Conservation (phyloP, 2,888 invertebrate species). For the Mellilla xanthometata region DNA sequence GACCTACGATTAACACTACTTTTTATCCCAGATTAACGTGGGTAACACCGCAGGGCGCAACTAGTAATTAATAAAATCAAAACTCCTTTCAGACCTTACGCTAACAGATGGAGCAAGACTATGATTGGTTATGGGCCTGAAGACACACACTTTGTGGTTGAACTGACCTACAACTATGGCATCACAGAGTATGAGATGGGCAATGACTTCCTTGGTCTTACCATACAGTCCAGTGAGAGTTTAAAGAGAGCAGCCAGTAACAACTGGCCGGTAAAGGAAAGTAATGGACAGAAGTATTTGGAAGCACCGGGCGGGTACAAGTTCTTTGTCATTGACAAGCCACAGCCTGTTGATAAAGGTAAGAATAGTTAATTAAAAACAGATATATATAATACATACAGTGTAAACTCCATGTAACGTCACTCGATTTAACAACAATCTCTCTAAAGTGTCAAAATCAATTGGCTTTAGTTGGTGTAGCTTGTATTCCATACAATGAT, state of each 20-base stretch:
- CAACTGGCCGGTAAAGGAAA: constrained; percentile 88
- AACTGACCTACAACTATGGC: constrained; percentile 98
- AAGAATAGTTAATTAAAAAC: constrained; percentile 14
- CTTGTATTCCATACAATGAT: too few relatives aligned
- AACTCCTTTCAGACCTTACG: constrained; percentile 96
- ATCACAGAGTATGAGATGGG: constrained; percentile 93
- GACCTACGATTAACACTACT: too few relatives aligned
- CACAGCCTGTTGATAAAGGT: constrained; percentile 86
- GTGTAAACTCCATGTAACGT: too few relatives aligned
- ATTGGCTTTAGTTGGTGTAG: too few relatives aligned
- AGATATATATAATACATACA: too few relatives aligned
- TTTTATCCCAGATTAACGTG: too few relatives aligned
- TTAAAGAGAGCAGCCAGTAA: constrained; percentile 87
- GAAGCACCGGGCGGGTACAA: constrained; percentile 96
- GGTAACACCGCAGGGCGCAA: too few relatives aligned
- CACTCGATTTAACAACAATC: too few relatives aligned
- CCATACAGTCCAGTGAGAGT: constrained; percentile 90
- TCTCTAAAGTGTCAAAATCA: too few relatives aligned
- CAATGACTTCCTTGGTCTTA: constrained; percentile 95
- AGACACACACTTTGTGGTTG: constrained; percentile 96
- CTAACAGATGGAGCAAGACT: constrained; percentile 99
- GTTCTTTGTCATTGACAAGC: constrained; percentile 90
- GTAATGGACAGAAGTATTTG: constrained; percentile 84
- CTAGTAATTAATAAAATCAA: too few relatives aligned
- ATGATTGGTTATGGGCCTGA: constrained; percentile 99